Conservation (phyloP, 1,140 invertebrate genomes). For the Scaptomyza pallida region DNA sequence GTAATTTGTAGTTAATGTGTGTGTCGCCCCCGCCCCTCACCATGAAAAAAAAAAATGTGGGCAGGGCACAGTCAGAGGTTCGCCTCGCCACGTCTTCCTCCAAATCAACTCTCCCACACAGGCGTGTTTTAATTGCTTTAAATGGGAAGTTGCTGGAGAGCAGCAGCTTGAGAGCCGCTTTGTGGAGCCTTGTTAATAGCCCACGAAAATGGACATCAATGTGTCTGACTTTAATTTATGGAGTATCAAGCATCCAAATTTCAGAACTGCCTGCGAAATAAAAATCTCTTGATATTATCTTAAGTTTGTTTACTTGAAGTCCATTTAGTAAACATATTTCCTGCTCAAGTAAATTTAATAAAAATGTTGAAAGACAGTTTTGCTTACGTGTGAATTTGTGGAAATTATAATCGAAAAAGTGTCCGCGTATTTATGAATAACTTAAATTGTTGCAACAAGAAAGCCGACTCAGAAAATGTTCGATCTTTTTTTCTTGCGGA, state of each 20-base stretch:
- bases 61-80: constrained; percentile 1
- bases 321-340: no score
- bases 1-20: constrained; percentile 81
- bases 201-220: constrained; percentile 33
- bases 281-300: background rate
- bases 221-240: constrained; percentile 39
- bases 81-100: background rate
- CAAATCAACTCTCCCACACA: constrained; percentile 14
- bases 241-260: constrained; percentile 26
- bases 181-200: background rate
- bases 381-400: no score
- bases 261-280: constrained; percentile 2
- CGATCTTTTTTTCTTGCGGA: no score
- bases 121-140: constrained; percentile 67
- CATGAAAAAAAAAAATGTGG: constrained; percentile 49
- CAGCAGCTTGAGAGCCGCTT: constrained; percentile 6
- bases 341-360: no score
- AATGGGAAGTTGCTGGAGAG: constrained; percentile 50
- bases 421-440: no score
- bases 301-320: background rate
- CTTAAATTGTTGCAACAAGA: no score
- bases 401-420: no score
- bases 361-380: no score
- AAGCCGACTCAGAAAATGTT: no score
- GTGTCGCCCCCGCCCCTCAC: no score